Evolutionary conservation across 2,888 invertebrate genomes (phyloP), one percentile per base, ranked within the genome.

Genomic region (Drosophila eohydei): DNA sequence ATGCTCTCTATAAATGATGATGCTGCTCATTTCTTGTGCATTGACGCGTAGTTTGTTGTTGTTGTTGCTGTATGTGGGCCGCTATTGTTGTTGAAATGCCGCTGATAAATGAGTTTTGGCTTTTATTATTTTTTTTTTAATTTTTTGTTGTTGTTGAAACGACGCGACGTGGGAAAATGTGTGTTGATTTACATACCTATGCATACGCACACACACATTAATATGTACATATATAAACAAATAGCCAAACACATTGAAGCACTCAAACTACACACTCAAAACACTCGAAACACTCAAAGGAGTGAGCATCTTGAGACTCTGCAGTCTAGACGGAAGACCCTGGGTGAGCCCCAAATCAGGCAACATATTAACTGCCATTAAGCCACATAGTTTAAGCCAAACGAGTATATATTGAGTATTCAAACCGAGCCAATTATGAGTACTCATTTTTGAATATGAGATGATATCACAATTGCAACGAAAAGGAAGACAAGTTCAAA

Each of bases 91-190:
- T 85, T 83, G 76, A 83, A 83, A 83, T 83, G 78, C 82, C 83
- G 82, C 83, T 83, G 82, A 83, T 83, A 86, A 83, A 83, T 83
- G 83, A 86, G 81, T 79, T 85, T 85, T 83, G 70, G 79, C 59
- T 72, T 81, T 81, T 74, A 48, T 30, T 4, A 5, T 43, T 21
- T 21, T 28, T 7, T 48, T 48, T 48, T 48, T 9, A n/a, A 30
- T n/a, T 48, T 30, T 48, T n/a, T 48, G n/a, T 48, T 50, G 48
- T 76, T 80, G 80, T 84, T 80, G 78, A 85, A 83, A 75, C 78
- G 81, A 83, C 81, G 86, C 78, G 81, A 83, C 81, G 86, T 83
- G 83, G 83, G 83, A 86, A 83, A 85, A 83, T 83, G 64, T 71
- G 55, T 69, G 52, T 78, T 59, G 66, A 67, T 85, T 86, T 85